Evolutionary conservation across 2,797 vertebrate species (phyloP).

Genomic region (Decapterus maruadsi): DNA sequence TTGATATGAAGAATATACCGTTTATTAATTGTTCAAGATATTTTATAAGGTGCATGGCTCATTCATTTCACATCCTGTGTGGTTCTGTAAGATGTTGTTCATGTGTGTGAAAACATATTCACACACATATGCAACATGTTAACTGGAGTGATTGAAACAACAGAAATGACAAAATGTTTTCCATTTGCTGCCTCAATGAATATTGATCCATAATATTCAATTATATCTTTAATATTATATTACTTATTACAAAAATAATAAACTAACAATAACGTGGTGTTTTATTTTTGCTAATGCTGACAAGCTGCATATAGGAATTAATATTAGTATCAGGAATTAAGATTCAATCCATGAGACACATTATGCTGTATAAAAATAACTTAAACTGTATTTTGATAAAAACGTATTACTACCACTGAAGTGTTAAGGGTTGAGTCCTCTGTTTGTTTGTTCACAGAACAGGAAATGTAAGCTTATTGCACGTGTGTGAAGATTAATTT

Average conservation of each 20-base stretch:
- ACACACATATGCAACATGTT: not conserved
- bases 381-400: not conserved
- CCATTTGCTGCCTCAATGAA: not conserved
- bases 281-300: not conserved
- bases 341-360: not conserved
- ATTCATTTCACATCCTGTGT: not conserved
- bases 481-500: too few species aligned
- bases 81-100: not conserved
- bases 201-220: not conserved
- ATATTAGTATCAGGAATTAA: not conserved
- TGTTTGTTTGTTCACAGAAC: too few species aligned
- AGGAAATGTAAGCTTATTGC: too few species aligned
- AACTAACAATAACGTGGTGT: not conserved
- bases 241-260: too few species aligned
- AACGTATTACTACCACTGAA: too few species aligned
- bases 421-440: not conserved
- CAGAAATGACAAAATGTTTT: not conserved
- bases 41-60: not conserved
- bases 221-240: not conserved
- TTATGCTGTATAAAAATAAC: not conserved
- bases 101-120: not conserved
- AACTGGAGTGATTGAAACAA: too few species aligned
- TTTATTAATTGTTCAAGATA: not conserved
- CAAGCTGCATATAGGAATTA: not conserved
- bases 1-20: not conserved